phyloP scores from a whole-genome alignment of 2,888 invertebrate genomes.

The Catocala fraxini region DNA sequence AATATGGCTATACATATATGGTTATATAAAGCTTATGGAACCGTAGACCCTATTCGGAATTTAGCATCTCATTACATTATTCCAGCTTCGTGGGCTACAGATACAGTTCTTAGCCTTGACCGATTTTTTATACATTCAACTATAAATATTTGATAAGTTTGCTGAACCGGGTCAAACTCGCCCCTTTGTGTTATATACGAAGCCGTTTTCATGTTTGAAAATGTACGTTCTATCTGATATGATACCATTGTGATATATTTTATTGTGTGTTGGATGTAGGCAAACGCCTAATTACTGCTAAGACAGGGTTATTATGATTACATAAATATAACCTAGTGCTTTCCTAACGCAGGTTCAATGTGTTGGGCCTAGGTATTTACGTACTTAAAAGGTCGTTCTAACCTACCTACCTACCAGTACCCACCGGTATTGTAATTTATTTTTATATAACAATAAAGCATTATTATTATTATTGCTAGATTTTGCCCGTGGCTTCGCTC shows the following conservation, averaged over 20 bases:
- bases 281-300: too few relatives aligned
- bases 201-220: constrained; percentile 7
- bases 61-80: constrained; percentile 33
- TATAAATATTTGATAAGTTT: constrained; percentile 49
- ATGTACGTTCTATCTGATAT: constrained; percentile 5
- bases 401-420: too few relatives aligned
- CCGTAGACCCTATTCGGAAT: constrained; percentile 26
- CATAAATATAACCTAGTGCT: too few relatives aligned
- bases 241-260: constrained; percentile 8
- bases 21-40: constrained; percentile 19
- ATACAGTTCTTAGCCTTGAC: constrained; percentile 38
- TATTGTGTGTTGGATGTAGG: neutral
- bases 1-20: neutral
- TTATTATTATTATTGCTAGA: too few relatives aligned
- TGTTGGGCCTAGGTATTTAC: too few relatives aligned
- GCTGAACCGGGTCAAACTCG: constrained; percentile 31
- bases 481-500: too few relatives aligned
- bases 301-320: too few relatives aligned
- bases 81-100: constrained; percentile 26
- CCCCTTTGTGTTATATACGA: constrained; percentile 23
- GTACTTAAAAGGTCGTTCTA: too few relatives aligned
- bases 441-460: too few relatives aligned
- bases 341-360: too few relatives aligned
- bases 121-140: constrained; percentile 41
- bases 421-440: too few relatives aligned